Evolutionary conservation across 2,888 invertebrate species (phyloP).

Genomic region (Scelioninae gen. 2): DNA sequence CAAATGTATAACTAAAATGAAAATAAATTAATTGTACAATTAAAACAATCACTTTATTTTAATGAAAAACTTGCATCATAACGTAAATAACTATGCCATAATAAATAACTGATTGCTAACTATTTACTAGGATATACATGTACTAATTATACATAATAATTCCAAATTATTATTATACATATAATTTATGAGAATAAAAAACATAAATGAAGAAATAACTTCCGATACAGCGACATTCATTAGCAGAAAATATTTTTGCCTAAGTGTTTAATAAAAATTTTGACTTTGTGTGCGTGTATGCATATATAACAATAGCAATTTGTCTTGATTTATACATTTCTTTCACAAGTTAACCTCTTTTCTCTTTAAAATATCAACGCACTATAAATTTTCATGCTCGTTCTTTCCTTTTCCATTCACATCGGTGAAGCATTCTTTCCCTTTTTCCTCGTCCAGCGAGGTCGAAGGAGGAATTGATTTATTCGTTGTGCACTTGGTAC

Average conservation of each 20-base stretch:
- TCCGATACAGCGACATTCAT: too few relatives aligned
- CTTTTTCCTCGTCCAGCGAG: conserved; percentile 50
- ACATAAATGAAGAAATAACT: too few relatives aligned
- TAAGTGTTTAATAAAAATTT: too few relatives aligned
- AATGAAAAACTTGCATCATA: too few relatives aligned
- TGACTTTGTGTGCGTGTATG: conserved; percentile 2
- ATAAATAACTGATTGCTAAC: too few relatives aligned
- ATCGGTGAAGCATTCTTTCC: conserved; percentile 47
- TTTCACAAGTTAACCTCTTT: conserved; percentile 47
- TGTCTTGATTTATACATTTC: conserved; percentile 49
- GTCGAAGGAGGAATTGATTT: conserved; percentile 57
- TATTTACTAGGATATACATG: too few relatives aligned
- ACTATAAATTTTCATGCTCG: conserved; percentile 52
- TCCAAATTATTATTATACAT: too few relatives aligned
- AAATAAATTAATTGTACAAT: too few relatives aligned
- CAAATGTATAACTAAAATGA: neutral
- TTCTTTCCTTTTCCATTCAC: conserved; percentile 53
- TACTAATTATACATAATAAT: too few relatives aligned
- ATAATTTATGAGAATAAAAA: too few relatives aligned
- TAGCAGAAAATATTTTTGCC: conserved; percentile 11
- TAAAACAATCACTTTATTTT: too few relatives aligned
- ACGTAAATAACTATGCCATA: too few relatives aligned
- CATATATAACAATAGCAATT: conserved; percentile 28
- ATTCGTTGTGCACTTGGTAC: conserved; percentile 57
- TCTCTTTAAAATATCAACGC: conserved; percentile 57